Percentiles rank a stretch among this genome's conserved stretches.
Evolutionary conservation across 1,140 invertebrate species (phyloP).

Genomic region (Drosophila suzukii): DNA sequence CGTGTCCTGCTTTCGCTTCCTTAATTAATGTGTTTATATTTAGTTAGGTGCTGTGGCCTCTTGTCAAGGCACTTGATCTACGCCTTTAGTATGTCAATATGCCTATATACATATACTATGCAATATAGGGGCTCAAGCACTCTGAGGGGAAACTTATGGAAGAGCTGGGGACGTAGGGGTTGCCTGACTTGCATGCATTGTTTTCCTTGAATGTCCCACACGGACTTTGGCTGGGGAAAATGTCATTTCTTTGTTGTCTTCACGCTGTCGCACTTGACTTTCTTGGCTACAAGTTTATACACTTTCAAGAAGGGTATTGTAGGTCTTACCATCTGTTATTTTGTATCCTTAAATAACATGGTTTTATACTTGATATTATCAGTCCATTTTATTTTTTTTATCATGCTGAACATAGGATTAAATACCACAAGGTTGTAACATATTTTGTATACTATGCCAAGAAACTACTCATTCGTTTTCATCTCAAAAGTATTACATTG

Average conservation of each 20-base stretch:
- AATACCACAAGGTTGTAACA: too few relatives aligned
- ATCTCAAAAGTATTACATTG: too few relatives aligned
- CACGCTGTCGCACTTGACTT: constrained; percentile 68
- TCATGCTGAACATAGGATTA: too few relatives aligned
- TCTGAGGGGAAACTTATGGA: not conserved
- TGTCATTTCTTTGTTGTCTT: constrained; percentile 58
- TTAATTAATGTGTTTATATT: constrained; percentile 63
- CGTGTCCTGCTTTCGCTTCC: constrained; percentile 18
- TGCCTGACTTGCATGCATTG: constrained; percentile 69
- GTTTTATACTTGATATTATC: too few relatives aligned
- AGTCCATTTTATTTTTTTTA: too few relatives aligned
- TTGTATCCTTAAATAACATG: not conserved
- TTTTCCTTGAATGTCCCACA: constrained; percentile 57
- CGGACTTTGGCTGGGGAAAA: constrained; percentile 19
- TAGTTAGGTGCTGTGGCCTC: constrained; percentile 40
- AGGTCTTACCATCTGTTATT: not conserved
- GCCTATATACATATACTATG: constrained; percentile 40
- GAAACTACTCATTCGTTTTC: too few relatives aligned
- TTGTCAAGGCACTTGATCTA: constrained; percentile 68
- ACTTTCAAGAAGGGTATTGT: constrained; percentile 11
- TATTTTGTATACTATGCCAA: too few relatives aligned
- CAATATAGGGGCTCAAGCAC: constrained; percentile 16
- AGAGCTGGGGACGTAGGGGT: not conserved
- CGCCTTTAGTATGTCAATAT: constrained; percentile 77
- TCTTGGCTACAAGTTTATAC: constrained; percentile 24